Percentiles rank a stretch among this genome's conserved stretches.
These are phyloP conservation scores for Pseudomyrmex concolor DNA, from an alignment of 1,140 invertebrate genomes.

Conservation along the genomic window DNA sequence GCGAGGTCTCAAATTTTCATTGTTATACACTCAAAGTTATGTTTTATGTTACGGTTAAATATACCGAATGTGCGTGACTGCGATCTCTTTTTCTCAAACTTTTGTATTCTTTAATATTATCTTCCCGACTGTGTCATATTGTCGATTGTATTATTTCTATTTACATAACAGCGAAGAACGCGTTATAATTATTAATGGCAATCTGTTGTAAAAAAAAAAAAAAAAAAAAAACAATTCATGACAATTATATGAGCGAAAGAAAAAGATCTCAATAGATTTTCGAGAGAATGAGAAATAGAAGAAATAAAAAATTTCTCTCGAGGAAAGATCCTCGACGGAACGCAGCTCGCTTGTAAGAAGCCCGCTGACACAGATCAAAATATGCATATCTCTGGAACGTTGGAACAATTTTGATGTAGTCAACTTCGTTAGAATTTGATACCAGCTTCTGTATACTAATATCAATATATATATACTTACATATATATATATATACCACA, in stretches of 20 bases:
- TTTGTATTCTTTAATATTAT: constrained; percentile 22
- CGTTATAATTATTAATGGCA: constrained; percentile 11
- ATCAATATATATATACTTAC: constrained; percentile 23
- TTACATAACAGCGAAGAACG: constrained; percentile 8
- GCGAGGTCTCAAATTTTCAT: constrained; percentile 40
- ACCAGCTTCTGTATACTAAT: constrained; percentile 72
- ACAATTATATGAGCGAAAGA: constrained; percentile 29
- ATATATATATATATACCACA: constrained; percentile 57
- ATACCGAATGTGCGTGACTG: constrained; percentile 32
- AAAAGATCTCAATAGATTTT: background rate
- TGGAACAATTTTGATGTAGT: constrained; percentile 75
- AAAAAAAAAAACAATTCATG: constrained; percentile 18
- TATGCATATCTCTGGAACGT: constrained; percentile 76
- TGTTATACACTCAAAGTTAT: constrained; percentile 20
- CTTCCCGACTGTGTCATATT: constrained; percentile 16
- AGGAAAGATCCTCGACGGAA: constrained; percentile 37
- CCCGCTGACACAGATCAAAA: constrained; percentile 62
- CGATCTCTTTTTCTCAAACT: constrained; percentile 8
- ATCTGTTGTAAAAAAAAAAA: constrained; percentile 26
- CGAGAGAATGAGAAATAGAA: background rate
- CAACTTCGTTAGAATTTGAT: constrained; percentile 75
- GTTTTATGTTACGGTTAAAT: background rate
- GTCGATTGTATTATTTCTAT: background rate
- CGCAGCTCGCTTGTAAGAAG: constrained; percentile 38
- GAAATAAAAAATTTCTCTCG: constrained; percentile 1